Percentiles rank a stretch among this genome's conserved stretches.
Conservation (phyloP, 2,888 invertebrate species). For the Gasteruption jaculator region DNA sequence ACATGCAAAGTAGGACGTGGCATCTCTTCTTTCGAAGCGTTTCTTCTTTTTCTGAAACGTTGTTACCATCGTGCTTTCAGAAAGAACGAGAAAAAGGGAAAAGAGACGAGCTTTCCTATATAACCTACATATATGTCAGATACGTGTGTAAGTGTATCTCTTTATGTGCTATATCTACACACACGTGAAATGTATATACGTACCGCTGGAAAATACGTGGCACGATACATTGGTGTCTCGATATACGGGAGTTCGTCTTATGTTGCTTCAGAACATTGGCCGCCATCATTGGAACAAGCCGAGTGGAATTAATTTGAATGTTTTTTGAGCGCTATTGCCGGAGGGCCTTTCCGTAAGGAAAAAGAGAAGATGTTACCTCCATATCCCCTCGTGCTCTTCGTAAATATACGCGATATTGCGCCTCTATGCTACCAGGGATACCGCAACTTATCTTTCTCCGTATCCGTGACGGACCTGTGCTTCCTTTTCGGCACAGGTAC, state of each 20-base stretch:
- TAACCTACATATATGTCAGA: slow-evolving; percentile 9
- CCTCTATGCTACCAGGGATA: slow-evolving; percentile 28
- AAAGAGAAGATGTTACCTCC: slow-evolving; percentile 25
- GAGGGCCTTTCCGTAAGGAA: slow-evolving; percentile 34
- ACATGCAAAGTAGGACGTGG: slow-evolving; percentile 32
- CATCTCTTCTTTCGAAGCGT: slow-evolving; percentile 26
- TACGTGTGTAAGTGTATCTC: slow-evolving; percentile 12
- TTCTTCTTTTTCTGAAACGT: slow-evolving; percentile 26
- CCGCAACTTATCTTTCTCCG: slow-evolving; percentile 39
- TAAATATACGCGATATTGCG: slow-evolving; percentile 43
- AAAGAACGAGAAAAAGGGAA: slow-evolving; percentile 13
- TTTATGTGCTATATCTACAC: slow-evolving; percentile 3
- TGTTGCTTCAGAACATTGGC: slow-evolving; percentile 43
- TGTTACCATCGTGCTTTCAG: slow-evolving; percentile 28
- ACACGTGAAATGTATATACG: slow-evolving; percentile 13
- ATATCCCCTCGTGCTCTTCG: slow-evolving; percentile 26
- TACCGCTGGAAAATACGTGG: slow-evolving; percentile 1
- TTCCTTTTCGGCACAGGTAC: too few relatives aligned
- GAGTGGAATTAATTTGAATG: slow-evolving; percentile 48
- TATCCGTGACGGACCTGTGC: too few relatives aligned
- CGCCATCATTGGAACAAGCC: slow-evolving; percentile 45
- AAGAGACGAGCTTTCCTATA: slow-evolving; percentile 9
- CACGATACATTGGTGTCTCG: background rate
- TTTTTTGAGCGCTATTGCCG: slow-evolving; percentile 44
- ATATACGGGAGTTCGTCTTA: slow-evolving; percentile 32